Evolutionary conservation across 2,113 vertebrate genomes (phyloP).

Genomic region (Megaceryle torquata): DNA sequence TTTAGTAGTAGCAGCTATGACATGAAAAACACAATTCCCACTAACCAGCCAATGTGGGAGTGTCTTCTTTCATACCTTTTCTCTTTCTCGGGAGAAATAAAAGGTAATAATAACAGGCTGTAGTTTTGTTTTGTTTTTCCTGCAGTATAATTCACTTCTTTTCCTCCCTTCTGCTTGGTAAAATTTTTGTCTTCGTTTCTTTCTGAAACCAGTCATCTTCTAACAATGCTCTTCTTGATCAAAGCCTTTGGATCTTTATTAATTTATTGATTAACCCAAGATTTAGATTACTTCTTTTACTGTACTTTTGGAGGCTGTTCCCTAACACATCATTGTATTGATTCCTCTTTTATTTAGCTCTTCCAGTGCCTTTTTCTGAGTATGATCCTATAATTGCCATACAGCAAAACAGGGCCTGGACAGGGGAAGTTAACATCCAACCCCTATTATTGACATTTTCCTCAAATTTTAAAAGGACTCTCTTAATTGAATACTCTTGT

Average conservation of each 20-base stretch:
- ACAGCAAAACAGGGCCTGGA: neutral
- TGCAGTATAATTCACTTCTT: neutral
- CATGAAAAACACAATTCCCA: neutral
- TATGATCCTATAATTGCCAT: neutral
- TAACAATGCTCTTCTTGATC: neutral
- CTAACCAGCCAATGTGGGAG: neutral
- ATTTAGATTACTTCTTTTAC: neutral
- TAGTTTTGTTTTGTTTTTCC: neutral
- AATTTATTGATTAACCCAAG: neutral
- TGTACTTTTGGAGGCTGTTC: neutral
- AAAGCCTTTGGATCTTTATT: neutral
- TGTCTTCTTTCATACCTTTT: neutral
- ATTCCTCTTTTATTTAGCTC: neutral
- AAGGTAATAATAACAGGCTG: neutral
- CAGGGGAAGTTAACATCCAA: neutral
- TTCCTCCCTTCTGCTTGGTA: neutral
- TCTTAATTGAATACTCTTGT: neutral
- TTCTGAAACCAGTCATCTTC: neutral
- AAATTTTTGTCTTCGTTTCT: neutral
- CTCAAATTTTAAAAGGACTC: neutral
- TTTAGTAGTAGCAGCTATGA: neutral
- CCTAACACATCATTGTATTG: neutral
- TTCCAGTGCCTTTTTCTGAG: neutral
- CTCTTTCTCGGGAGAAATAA: neutral
- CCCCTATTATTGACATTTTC: neutral